Conservation (phyloP, 2,797 vertebrate genomes). For the Sebastes elongatus region DNA sequence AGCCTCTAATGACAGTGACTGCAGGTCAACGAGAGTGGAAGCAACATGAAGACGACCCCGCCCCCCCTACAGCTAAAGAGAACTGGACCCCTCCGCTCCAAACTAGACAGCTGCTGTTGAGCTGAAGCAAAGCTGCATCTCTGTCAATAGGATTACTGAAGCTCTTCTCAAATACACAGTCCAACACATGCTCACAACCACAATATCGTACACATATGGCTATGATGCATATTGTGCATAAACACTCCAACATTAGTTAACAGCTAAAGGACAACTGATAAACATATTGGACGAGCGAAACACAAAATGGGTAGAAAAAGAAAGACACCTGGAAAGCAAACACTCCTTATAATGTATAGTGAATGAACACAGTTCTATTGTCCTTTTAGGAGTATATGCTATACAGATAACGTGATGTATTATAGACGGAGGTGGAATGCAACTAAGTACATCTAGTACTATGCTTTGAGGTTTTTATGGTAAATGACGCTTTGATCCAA, state of each 20-base stretch:
- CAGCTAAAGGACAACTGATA: not conserved
- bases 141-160: slow-evolving; percentile 79
- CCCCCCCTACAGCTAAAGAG: not conserved
- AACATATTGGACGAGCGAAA: not conserved
- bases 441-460: not conserved
- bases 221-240: not conserved
- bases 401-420: not conserved
- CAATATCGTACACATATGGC: not conserved
- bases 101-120: slow-evolving; percentile 79
- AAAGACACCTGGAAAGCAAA: not conserved
- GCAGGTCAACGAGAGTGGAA: slow-evolving; percentile 3
- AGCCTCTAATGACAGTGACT: not conserved
- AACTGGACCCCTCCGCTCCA: slow-evolving; percentile 52
- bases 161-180: slow-evolving; percentile 38
- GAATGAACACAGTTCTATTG: no score
- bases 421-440: not conserved
- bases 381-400: not conserved
- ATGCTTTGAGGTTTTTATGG: not conserved
- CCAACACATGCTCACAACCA: slow-evolving; percentile 34
- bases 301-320: not conserved
- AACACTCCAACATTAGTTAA: not conserved
- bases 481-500: not conserved
- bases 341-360: not conserved
- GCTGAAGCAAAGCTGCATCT: slow-evolving; percentile 66
- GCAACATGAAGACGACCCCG: not conserved